Evolutionary conservation across 2,797 vertebrate genomes (phyloP), one percentile per base, ranked within the genome.

Genomic region (Smutsia temminckii): DNA sequence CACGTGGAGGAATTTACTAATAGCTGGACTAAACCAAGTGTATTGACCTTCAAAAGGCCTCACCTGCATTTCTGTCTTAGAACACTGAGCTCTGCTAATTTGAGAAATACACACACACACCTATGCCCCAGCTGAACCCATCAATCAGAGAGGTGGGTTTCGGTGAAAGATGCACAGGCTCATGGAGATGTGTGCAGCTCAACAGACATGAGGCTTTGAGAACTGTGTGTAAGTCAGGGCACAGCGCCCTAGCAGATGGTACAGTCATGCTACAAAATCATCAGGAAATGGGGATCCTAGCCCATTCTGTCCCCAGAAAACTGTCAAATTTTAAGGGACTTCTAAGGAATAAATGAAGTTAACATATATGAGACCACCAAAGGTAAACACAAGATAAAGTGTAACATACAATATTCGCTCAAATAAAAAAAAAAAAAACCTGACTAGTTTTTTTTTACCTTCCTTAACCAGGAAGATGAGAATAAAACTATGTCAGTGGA

Each of bases 271-370:
- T 59, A 40, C 37, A n/a, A 25, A 40, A 57, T 32, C 46, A 14
- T 57, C 55, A 42, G 51, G 59, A 29, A 5, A 51, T 10, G 13
- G 29, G 21, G 27, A 3, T 59, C 59, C 78, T 34, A 63, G 27
- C 29, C 29, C 53, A 32, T 25, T 63, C 34, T 78, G 37, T 71
- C 64, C 40, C 66, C 49, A 72, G 59, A 55, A 57, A 27, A 23
- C 64, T 72, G 8, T 55, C 64, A 12, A 42, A 55, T 3, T 55
- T 34, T n/a, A 40, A n/a, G 0, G 20, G 42, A 5, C 25, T 2
- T 46, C 40, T 71, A 64, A 75, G 32, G 51, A 85, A 59, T 85
- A 89, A 72, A 85, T 59, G 34, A 49, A 59, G 85, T 46, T n/a
- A 42, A 53, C 8, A 59, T 25, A 75, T 10, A 13, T 34, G 57